Base-by-base conservation (phyloP, 2,113 vertebrate genomes). In the Hipposideros armiger region DNA sequence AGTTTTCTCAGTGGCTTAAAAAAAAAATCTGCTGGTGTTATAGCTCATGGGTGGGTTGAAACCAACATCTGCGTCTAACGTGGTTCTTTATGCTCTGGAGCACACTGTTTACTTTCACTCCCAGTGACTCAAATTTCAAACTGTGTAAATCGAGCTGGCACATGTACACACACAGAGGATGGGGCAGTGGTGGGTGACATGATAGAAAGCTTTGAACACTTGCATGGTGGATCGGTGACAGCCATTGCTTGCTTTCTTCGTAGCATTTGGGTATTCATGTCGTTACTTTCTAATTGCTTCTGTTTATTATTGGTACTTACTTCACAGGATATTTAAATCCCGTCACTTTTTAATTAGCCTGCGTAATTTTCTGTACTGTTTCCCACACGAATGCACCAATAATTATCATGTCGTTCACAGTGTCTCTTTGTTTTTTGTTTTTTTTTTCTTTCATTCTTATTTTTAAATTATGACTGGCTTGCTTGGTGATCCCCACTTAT, bases 161-260 rank as follows among this genome's bases (percentile, higher is more conserved):
- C 40, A 4, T 36, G 17, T 7, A 0, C 15, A 26, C 0, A 13
- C 30, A 5, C 2, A 40, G 54, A 40, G 17, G 2, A 8, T 54
- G 30, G 15, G 24, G 3, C 3, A 2, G 1, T 1, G 20, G 7
- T 3, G 3, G 11, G 10, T 47, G 24, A 30, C 9, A 0, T 2
- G 16, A 36, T 42, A 47, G 28, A 32, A 67, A n/a, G 19, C 6
- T 47, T 52, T 67, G 14, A 62, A 17, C 45, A 36, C 42, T 19
- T 67, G 0, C 0, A 8, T 83, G 36, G 50, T 66, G 10, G 40
- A 6, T n/a, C 26, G 60, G 45, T 4, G 40, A 66, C 19, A 20
- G 32, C 32, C 20, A 4, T 26, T 40, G 19, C 45, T 91, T 85
- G 19, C 40, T 89, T 86, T 88, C 47, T 40, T 85, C 36, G 32